Conservation (phyloP, 2,113 vertebrate species). For the Vireo altiloquus region DNA sequence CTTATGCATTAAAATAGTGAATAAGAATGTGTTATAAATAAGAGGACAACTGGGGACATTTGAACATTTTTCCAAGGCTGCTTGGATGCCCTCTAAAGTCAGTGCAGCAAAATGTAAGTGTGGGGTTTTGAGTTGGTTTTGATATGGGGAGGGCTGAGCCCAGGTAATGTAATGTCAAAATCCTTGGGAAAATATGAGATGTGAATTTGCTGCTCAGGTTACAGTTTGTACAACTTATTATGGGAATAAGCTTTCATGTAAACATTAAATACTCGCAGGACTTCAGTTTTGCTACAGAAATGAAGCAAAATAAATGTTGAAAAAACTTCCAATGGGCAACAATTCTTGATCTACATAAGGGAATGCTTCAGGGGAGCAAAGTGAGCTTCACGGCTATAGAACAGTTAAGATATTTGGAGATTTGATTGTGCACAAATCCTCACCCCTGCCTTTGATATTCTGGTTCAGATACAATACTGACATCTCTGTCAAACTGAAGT, state of each 20-base stretch:
- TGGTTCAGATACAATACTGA: background rate
- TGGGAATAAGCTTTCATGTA: background rate
- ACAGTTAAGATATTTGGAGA: background rate
- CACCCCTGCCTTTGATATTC: rapidly evolving
- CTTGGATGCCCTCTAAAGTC: background rate
- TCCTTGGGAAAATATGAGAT: background rate
- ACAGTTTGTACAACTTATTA: background rate
- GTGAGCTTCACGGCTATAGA: background rate
- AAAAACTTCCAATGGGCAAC: background rate
- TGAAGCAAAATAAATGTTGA: background rate
- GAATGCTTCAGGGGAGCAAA: background rate
- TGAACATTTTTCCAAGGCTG: background rate
- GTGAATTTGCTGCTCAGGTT: background rate
- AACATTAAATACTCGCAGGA: background rate
- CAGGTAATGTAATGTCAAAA: background rate
- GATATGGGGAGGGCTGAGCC: rapidly evolving
- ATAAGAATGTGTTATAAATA: background rate
- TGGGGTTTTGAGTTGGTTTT: background rate
- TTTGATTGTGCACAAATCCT: background rate
- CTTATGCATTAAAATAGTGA: background rate
- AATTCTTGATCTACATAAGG: background rate
- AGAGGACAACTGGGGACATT: background rate
- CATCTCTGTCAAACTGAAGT: background rate
- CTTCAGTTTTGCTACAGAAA: background rate
- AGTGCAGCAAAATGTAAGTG: background rate